phyloP scores from a whole-genome alignment of 30 jellyfish, hydroid and myxozoan genomes.

The Phacellophora camtschatica region DNA sequence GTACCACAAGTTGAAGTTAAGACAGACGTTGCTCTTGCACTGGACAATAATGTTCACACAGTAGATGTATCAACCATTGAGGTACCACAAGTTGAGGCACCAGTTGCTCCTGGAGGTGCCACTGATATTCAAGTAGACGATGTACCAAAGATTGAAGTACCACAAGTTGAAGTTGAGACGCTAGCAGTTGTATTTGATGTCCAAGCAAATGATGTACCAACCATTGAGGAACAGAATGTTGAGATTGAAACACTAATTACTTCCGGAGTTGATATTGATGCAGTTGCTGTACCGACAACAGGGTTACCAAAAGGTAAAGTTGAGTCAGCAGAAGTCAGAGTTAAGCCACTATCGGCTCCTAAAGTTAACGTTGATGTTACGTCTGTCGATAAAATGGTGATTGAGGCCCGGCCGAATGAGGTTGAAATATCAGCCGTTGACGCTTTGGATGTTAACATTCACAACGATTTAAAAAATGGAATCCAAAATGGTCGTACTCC shows the following conservation, averaged over 20 bases:
- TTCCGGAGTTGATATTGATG: neutral
- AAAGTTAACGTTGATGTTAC: too few species aligned
- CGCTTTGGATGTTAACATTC: too few species aligned
- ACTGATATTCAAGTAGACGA: neutral
- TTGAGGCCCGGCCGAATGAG: too few species aligned
- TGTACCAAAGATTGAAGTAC: neutral
- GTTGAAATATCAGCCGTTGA: too few species aligned
- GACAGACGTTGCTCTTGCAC: too few species aligned
- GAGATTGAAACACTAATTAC: neutral
- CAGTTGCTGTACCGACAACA: neutral
- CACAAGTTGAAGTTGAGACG: neutral
- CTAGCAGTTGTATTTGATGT: neutral
- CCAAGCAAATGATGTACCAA: neutral
- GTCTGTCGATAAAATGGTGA: too few species aligned
- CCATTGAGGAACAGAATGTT: neutral
- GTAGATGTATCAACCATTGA: neutral
- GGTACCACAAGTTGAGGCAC: neutral
- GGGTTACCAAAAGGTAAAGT: neutral
- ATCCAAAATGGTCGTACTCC: too few species aligned
- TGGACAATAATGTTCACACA: neutral
- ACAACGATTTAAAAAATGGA: too few species aligned
- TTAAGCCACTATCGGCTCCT: neutral
- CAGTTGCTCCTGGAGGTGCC: neutral
- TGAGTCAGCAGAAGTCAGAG: too few species aligned
- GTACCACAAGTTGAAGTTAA: neutral